phyloP scores from a whole-genome alignment of 2,797 vertebrate genomes.

The Sternotherus odoratus region DNA sequence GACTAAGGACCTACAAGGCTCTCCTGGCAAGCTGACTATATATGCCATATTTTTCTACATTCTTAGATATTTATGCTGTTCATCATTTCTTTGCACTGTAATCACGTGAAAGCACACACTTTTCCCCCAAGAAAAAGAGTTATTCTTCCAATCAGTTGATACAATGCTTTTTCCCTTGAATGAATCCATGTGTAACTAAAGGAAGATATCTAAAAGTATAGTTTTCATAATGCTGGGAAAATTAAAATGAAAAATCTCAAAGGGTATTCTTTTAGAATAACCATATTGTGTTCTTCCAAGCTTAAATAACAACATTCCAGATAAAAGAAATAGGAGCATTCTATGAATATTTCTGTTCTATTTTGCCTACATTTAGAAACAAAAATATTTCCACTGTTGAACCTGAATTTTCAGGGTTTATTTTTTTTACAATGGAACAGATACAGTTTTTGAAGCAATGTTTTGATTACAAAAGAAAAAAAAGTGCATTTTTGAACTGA shows the following conservation, averaged over 20 bases:
- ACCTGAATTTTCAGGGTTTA: background rate
- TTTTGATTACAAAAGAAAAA: background rate
- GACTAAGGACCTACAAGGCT: constrained; percentile 32
- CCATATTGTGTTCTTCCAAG: constrained; percentile 25
- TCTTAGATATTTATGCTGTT: constrained; percentile 57
- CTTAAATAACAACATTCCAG: constrained; percentile 47
- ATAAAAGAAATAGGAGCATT: constrained; percentile 31
- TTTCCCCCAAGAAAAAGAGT: constrained; percentile 39
- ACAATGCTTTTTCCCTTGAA: constrained; percentile 65
- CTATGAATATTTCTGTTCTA: background rate
- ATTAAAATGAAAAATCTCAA: constrained; percentile 49
- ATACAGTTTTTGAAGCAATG: background rate
- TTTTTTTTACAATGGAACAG: background rate
- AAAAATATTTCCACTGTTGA: background rate
- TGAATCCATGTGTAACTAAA: constrained; percentile 69
- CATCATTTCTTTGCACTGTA: constrained; percentile 51
- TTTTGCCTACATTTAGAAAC: constrained; percentile 24
- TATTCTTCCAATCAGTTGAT: constrained; percentile 49
- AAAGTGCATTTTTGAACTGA: background rate
- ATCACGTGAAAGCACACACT: constrained; percentile 45
- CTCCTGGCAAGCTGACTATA: constrained; percentile 21
- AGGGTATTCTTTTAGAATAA: constrained; percentile 49
- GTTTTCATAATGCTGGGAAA: constrained; percentile 32
- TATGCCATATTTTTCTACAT: background rate
- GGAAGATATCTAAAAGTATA: constrained; percentile 51